These are phyloP conservation scores for Premnoplex brunnescens DNA, from an alignment of 2,797 vertebrate species.

Conservation along the genomic window DNA sequence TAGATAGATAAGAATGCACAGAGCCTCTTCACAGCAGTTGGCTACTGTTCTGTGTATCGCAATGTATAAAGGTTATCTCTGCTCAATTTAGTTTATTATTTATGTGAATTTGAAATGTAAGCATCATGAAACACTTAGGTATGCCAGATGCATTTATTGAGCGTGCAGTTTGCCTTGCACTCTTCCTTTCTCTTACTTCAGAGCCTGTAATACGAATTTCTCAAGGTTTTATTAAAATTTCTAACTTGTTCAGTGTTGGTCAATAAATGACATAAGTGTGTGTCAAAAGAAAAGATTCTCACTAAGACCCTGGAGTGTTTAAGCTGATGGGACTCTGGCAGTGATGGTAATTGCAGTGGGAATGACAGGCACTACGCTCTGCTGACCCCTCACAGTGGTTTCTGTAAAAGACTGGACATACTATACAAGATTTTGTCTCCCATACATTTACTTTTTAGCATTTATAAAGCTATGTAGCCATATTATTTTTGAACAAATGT, in stretches of 20 bases:
- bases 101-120: neutral
- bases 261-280: neutral
- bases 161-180: neutral
- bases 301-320: neutral
- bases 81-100: neutral
- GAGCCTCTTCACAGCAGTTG: neutral
- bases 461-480: neutral
- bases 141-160: neutral
- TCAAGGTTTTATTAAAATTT: neutral
- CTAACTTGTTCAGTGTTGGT: fast-evolving
- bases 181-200: neutral
- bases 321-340: neutral
- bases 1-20: neutral
- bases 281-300: neutral
- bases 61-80: neutral
- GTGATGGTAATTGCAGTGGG: neutral
- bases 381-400: neutral
- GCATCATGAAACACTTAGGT: neutral
- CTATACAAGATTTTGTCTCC: neutral
- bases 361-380: neutral
- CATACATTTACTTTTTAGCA: neutral
- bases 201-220: neutral
- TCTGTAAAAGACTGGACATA: neutral
- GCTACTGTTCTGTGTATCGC: fast-evolving
- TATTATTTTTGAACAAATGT: neutral